A percentile compares a stretch with the other conserved stretches of the same genome.
Evolutionary conservation across 2,797 vertebrate genomes (phyloP).

Genomic region (Cheirogaleus major): DNA sequence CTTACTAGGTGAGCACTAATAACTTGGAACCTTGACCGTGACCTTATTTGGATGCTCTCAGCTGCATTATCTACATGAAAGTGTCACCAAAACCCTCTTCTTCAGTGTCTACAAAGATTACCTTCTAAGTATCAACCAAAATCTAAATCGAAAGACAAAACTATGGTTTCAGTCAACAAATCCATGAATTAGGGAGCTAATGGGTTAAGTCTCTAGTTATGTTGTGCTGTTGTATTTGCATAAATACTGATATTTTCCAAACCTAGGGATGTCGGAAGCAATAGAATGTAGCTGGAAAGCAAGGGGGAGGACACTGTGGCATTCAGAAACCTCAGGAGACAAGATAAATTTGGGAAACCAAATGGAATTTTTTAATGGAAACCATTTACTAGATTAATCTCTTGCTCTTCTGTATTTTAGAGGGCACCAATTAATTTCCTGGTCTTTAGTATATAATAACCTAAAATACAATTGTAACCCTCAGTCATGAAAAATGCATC

Average conservation of each 20-base stretch:
- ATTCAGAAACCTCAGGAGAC: conserved; percentile 37
- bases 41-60: not conserved
- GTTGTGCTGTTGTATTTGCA: not conserved
- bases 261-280: not conserved
- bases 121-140: not conserved
- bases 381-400: conserved; percentile 63
- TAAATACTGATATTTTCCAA: not conserved
- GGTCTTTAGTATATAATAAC: conserved; percentile 57
- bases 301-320: not conserved
- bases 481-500: conserved; percentile 46
- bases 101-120: not conserved
- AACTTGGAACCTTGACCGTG: not conserved
- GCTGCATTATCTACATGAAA: not conserved
- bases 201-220: not conserved
- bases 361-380: conserved; percentile 65
- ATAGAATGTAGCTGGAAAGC: not conserved
- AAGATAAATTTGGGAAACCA: conserved; percentile 63
- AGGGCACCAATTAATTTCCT: conserved; percentile 61
- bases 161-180: not conserved
- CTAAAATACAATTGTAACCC: conserved; percentile 44
- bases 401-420: conserved; percentile 56
- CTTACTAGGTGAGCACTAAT: not conserved
- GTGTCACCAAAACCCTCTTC: not conserved
- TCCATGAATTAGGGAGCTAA: not conserved
- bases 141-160: not conserved